Evolutionary conservation across 1,140 invertebrate species (phyloP), one percentile per base, ranked within the genome.

Genomic region (Procambarus virginalis): DNA sequence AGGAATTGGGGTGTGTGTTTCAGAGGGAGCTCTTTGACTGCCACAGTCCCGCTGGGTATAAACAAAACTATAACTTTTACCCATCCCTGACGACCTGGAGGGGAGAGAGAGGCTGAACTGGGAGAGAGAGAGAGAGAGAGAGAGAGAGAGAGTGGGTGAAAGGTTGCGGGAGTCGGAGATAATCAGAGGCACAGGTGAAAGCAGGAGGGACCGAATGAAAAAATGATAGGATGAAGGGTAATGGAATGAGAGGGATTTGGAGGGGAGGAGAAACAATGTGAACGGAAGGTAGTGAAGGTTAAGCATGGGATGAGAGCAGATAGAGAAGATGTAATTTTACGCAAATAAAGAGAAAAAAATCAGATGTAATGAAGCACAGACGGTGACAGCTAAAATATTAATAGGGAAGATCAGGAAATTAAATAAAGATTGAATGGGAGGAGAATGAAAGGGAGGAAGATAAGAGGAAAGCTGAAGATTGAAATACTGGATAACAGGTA

Each of bases 41-140:
- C 51, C 51, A 55, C 8, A 17, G 17, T 17, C 60, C 60, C 4
- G 17, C 68, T n/a, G 10, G 22, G 22, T n/a, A 73, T 73, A 73
- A 73, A 73, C 68, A 73, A 73, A 73, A 73, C 68, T 5, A 73
- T 73, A 73, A 73, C 68, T 73, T 73, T 73, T 10, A 73, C 68
- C 68, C 68, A 22, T 73, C 68, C 22, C 68, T 68, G 68, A 73
- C 68, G 68, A 22, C 22, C 68, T 17, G 10, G 51, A 55, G 6
- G 51, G 1, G 51, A 55, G 51, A 5, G 51, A 55, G 51, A 2
- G 12, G 3, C 0, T 55, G 2, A 55, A 55, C 12, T 6, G 2
- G 1, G 4, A 34, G 34, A 34, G 34, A 34, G 34, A 34, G 34
- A 34, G 34, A 34, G 0, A 34, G 34, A 34, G 34, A 34, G 34